A percentile compares a stretch with the other conserved stretches of the same genome.
Evolutionary conservation across 2,888 invertebrate genomes (phyloP).

Genomic region (Tortrix viridana): DNA sequence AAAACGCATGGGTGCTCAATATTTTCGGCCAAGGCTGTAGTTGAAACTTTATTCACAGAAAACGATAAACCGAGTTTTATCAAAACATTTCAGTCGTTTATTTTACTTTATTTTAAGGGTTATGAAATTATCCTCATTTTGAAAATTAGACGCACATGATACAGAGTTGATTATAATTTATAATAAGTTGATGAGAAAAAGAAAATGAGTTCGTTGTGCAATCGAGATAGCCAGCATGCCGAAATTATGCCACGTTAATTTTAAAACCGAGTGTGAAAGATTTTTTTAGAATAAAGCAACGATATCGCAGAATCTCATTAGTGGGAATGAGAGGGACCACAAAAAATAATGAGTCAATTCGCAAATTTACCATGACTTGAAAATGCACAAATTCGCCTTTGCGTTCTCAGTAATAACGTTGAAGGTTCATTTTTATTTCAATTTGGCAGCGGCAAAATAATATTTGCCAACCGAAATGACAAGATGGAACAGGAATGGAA

Average conservation of each 20-base stretch:
- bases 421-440: slow-evolving; percentile 1
- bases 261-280: slow-evolving; percentile 36
- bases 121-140: too few relatives aligned
- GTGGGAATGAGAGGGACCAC: slow-evolving; percentile 30
- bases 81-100: too few relatives aligned
- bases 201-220: neutral
- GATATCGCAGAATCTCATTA: slow-evolving; percentile 37
- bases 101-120: too few relatives aligned
- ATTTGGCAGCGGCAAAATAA: slow-evolving; percentile 17
- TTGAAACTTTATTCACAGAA: too few relatives aligned
- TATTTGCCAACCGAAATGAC: slow-evolving; percentile 27
- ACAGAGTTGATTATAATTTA: too few relatives aligned
- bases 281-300: slow-evolving; percentile 33
- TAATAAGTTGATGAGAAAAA: neutral
- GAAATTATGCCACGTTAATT: slow-evolving; percentile 33
- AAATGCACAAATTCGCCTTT: slow-evolving; percentile 13
- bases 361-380: neutral
- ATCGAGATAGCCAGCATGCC: slow-evolving; percentile 1
- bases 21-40: too few relatives aligned
- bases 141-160: too few relatives aligned
- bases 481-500: slow-evolving; percentile 7
- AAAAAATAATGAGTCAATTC: slow-evolving; percentile 23
- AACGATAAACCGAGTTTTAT: too few relatives aligned
- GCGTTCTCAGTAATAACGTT: neutral
- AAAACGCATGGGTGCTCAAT: too few relatives aligned